Evolutionary conservation across 2,113 vertebrate genomes (phyloP).

Genomic region (Chinchilla lanigera): DNA sequence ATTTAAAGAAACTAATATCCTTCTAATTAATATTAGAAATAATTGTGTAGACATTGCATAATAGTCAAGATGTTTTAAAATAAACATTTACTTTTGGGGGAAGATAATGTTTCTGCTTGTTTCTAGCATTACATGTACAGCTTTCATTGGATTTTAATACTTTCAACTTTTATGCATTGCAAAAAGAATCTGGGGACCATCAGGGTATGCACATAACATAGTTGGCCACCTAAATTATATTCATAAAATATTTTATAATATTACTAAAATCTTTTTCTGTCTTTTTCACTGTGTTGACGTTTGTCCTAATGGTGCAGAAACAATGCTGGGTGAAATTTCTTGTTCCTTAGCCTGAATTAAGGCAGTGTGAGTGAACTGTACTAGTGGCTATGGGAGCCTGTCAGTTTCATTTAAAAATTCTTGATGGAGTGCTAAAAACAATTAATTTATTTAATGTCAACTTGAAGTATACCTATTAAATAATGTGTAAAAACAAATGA

Average conservation of each 20-base stretch:
- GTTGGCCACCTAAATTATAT: background rate
- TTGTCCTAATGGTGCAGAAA: background rate
- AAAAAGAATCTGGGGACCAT: background rate
- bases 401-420: slow-evolving; percentile 17
- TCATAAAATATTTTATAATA: background rate
- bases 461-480: background rate
- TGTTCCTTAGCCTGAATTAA: background rate
- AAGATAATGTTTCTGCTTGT: background rate
- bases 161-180: background rate
- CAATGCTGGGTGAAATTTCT: background rate
- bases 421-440: background rate
- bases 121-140: background rate
- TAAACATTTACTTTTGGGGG: background rate
- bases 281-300: slow-evolving; percentile 13
- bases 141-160: background rate
- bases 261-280: background rate
- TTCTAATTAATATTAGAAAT: slow-evolving; percentile 48
- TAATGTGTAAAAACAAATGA: background rate
- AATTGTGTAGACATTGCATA: background rate
- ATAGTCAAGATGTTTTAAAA: background rate
- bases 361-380: background rate
- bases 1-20: slow-evolving; percentile 26
- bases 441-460: background rate
- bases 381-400: background rate
- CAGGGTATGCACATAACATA: background rate